Base-by-base conservation (phyloP, 2,113 vertebrate species). In the Anhinga anhinga region DNA sequence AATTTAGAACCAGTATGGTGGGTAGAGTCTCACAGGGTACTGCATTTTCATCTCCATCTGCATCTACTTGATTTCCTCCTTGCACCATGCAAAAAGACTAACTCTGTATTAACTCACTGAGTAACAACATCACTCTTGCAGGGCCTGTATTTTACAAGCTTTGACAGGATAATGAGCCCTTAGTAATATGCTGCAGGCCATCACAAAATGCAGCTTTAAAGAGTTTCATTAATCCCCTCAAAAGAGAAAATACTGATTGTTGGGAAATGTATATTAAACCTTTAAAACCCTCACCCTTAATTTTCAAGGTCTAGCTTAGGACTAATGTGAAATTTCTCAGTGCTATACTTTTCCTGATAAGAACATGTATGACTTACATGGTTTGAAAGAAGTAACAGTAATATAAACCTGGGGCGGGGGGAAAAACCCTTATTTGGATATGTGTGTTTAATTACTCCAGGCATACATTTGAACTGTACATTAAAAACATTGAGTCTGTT, bases 141-240 rank as follows among this genome's bases (percentile, higher is more conserved):
- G 96, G 77, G 86, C 66, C 79, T 3, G 0, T 61, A 65, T 71
- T 96, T 96, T 95, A 97, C 19, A 23, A 93, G 95, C 89, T 96
- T 95, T 95, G 97, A 97, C 96, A 96, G 95, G 78, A 94, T 91
- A 97, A 98, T 79, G 83, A 97, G 95, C 89, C 87, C 89, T 91
- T 55, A 55, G 55, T 50, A 95, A 93, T 45, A 65, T 72, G 88
- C 96, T 97, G 86, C 76, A 71, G 94, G 97, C 94, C 92, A 94
- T 91, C 95, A 95, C 77, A 88, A 97, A 95, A 95, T 77, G 52
- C 77, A 83, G 45, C 36, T 76, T 74, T 47, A 62, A 89, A 62
- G 88, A 42, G 38, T 91, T 98, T 91, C 93, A 95, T 95, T 96
- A 91, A 91, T 56, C 25, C 45, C 25, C 56, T 94, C 79, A 70